These are phyloP conservation scores for Acrossocheilus wenchowensis DNA, from an alignment of 2,797 vertebrate genomes.

Conservation along the genomic window DNA sequence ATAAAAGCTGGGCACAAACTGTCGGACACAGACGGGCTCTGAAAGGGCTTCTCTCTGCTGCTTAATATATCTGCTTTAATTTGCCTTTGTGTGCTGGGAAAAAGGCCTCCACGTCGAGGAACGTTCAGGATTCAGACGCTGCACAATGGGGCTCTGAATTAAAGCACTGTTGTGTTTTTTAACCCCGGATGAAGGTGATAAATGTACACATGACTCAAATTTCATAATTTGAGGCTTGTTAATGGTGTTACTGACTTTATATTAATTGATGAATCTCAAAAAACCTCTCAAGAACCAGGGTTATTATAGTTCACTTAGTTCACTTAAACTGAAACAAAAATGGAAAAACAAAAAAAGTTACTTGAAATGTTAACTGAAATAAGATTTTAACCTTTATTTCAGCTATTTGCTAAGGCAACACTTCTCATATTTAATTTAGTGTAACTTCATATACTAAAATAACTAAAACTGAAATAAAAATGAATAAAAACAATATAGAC, in stretches of 20 bases:
- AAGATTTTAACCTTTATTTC: not conserved
- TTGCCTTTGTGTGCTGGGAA: slow-evolving; percentile 60
- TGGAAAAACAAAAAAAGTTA: not conserved
- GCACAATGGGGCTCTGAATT: slow-evolving; percentile 7
- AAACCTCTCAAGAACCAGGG: not conserved
- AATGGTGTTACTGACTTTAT: not conserved
- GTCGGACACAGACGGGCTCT: slow-evolving; percentile 79
- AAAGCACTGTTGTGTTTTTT: not conserved
- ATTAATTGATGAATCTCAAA: not conserved
- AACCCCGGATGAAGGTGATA: not conserved
- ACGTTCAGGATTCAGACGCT: slow-evolving; percentile 47
- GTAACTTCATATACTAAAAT: not conserved
- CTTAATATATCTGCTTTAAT: slow-evolving; percentile 72
- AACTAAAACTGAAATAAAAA: not conserved
- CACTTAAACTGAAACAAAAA: not conserved
- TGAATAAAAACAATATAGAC: no score
- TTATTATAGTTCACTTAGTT: not conserved
- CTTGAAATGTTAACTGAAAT: not conserved
- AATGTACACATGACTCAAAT: not conserved
- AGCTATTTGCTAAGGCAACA: not conserved
- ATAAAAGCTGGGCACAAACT: slow-evolving; percentile 86
- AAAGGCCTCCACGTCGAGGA: slow-evolving; percentile 60
- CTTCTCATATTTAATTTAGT: not conserved
- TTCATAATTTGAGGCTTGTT: not conserved
- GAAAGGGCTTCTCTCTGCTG: slow-evolving; percentile 67